These are phyloP conservation scores for Melanostoma mellinum DNA, from an alignment of 2,888 invertebrate species.

Conservation along the genomic window DNA sequence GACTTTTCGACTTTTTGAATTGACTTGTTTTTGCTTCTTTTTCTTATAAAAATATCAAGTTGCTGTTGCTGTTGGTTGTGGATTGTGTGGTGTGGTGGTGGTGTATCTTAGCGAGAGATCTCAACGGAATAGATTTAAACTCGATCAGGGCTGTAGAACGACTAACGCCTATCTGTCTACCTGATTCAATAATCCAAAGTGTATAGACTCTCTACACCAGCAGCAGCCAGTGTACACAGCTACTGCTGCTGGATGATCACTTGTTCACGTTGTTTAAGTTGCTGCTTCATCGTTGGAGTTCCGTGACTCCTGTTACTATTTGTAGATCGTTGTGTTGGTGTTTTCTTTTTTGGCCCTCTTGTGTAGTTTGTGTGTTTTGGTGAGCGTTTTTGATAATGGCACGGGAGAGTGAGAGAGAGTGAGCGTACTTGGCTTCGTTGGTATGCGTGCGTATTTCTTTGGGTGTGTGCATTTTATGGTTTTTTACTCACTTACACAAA, in stretches of 20 bases:
- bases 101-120: slow-evolving; percentile 71
- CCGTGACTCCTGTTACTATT: slow-evolving; percentile 73
- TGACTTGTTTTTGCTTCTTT: slow-evolving; percentile 40
- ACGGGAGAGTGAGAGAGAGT: slow-evolving; percentile 49
- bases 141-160: slow-evolving; percentile 82
- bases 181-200: slow-evolving; percentile 80
- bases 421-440: slow-evolving; percentile 28
- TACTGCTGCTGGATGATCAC: slow-evolving; percentile 73
- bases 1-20: slow-evolving; percentile 45
- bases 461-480: neutral
- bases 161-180: slow-evolving; percentile 83
- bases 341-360: slow-evolving; percentile 47
- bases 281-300: slow-evolving; percentile 72
- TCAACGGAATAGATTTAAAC: slow-evolving; percentile 80
- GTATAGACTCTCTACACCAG: slow-evolving; percentile 61
- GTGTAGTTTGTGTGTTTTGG: slow-evolving; percentile 9
- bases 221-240: slow-evolving; percentile 72
- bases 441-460: no score
- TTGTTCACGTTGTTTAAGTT: slow-evolving; percentile 71
- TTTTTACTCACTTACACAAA: slow-evolving; percentile 8
- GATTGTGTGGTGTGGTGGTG: slow-evolving; percentile 56
- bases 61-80: slow-evolving; percentile 67
- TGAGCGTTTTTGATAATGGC: slow-evolving; percentile 16
- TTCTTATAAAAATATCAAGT: slow-evolving; percentile 50
- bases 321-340: slow-evolving; percentile 47